Base-by-base conservation (phyloP, 2,113 vertebrate genomes). In the Vicugna pacos region DNA sequence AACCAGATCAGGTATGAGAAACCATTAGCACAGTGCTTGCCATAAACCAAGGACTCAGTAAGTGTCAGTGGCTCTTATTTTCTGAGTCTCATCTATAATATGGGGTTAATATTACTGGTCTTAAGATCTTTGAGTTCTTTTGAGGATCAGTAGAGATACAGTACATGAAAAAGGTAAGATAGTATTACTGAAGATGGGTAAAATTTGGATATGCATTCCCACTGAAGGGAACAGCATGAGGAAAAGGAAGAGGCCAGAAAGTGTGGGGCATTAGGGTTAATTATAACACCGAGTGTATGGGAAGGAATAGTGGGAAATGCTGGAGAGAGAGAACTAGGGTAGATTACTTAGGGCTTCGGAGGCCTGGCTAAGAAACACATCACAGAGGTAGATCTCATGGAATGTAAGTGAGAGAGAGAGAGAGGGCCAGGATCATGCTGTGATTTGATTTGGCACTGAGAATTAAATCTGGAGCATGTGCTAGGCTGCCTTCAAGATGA, bases 71-170 rank as follows among this genome's bases (percentile, higher is more conserved):
- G 82, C 30, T 86, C 22, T 85, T 89, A 81, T 38, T 89, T 95
- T 73, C 75, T 87, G 62, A 96, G 82, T 5, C n/a, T 91, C 88
- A 73, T 46, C 30, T 89, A 58, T 85, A 65, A 65, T 52, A 35
- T 35, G 6, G 35, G 19, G 13, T 75, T 88, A 65, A 67, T 83
- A 48, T 93, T 26, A 95, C 38, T 70, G 69, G 32, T 72, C 65
- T 95, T 95, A 83, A 95, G 77, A 91, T 46, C 28, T 85, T 35
- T 79, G 60, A 77, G 48, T 48, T 81, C 14, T 52, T 95, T 84
- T 38, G 46, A 69, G 15, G 9, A 46, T 89, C 5, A 30, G 10
- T 62, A 58, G 60, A 75, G 32, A 86, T 15, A 60, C 0, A 48
- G 26, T 20, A 35, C 22, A 26, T 69, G 72, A 64, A 88, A 62